Base-by-base conservation (phyloP, 92 coral and sea anemone genomes). In the Montipora capitata region DNA sequence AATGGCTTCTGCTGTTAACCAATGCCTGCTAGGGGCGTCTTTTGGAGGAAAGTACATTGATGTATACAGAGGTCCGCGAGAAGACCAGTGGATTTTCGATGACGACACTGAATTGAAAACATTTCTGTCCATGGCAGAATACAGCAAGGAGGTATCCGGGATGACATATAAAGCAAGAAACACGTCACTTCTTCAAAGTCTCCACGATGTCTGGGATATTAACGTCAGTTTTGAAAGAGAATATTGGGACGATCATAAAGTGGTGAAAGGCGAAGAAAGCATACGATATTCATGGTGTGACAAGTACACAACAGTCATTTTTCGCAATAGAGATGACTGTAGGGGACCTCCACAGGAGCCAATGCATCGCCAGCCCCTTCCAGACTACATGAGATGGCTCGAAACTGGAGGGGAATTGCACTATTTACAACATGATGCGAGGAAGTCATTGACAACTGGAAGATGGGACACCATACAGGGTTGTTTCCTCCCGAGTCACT, bases 331-430 rank as follows among this genome's bases (percentile, higher is more conserved):
- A 51, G 71, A 63, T n/a, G 87, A 72, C 14, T 43, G 82, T 17
- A 10, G 48, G 3, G 81, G 81, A 57, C 0, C 40, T 57, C 81
- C 68, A 57, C 52, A 57, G 52, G 10, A 76, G 14, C 81, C 4
- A 5, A 3, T 56, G 13, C 79, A 78, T 44, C 70, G 40, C 3
- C 93, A 90, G 64, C 87, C 93, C 5, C 79, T 85, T 54, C 90
- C 93, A 6, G 90, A 90, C 75, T 85, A 69, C 76, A 35, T 85
- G 72, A 64, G 87, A 17, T 90, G 90, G 93, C 8, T 90, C n/a
- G 57, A 75, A 40, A 62, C 59, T 8, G 42, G n/a, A n/a, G 89
- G 90, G 42, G 93, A 90, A 41, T 72, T 85, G 7, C 93, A 85
- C 82, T 90, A 90, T 41, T 70, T 90, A 17, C 84, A 78, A 62